A percentile compares a stretch with the other conserved stretches of the same genome.
Evolutionary conservation across 1,140 invertebrate species (phyloP).

Genomic region (Asbolus verrucosus): DNA sequence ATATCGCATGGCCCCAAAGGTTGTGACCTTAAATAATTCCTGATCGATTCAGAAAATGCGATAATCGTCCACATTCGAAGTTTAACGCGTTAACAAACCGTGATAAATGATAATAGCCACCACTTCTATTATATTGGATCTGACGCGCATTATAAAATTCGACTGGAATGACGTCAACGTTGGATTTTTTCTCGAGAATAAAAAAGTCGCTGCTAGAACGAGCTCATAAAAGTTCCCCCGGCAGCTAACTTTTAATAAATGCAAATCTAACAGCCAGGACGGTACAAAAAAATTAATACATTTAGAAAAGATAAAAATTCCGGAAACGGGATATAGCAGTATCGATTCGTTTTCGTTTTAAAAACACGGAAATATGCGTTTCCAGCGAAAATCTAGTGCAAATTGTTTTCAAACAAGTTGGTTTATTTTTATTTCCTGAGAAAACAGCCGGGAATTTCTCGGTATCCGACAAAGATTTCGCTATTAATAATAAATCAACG

Average conservation of each 20-base stretch:
- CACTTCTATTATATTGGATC: not conserved
- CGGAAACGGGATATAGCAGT: too few relatives aligned
- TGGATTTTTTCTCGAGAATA: slow-evolving; percentile 2
- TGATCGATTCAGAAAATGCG: slow-evolving; percentile 8
- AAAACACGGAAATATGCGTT: too few relatives aligned
- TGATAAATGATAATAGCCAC: slow-evolving; percentile 1
- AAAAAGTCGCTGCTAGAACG: too few relatives aligned
- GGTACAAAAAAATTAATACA: slow-evolving; percentile 7
- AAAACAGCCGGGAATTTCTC: too few relatives aligned
- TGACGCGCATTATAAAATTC: slow-evolving; percentile 16
- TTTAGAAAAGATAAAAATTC: not conserved
- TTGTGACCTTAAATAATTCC: too few relatives aligned
- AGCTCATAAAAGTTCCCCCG: slow-evolving; percentile 8
- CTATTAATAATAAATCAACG: too few relatives aligned
- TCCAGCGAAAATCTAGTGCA: too few relatives aligned
- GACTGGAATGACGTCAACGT: slow-evolving; percentile 14
- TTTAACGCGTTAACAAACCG: slow-evolving; percentile 9
- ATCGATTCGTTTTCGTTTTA: too few relatives aligned
- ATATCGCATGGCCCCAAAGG: too few relatives aligned
- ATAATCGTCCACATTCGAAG: not conserved
- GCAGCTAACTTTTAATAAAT: slow-evolving; percentile 33
- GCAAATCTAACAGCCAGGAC: slow-evolving; percentile 2
- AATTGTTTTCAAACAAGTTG: too few relatives aligned
- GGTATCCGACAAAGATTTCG: too few relatives aligned
- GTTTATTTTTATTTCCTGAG: too few relatives aligned